Evolutionary conservation across 2,888 invertebrate species (phyloP).

Genomic region (Macaria liturata): DNA sequence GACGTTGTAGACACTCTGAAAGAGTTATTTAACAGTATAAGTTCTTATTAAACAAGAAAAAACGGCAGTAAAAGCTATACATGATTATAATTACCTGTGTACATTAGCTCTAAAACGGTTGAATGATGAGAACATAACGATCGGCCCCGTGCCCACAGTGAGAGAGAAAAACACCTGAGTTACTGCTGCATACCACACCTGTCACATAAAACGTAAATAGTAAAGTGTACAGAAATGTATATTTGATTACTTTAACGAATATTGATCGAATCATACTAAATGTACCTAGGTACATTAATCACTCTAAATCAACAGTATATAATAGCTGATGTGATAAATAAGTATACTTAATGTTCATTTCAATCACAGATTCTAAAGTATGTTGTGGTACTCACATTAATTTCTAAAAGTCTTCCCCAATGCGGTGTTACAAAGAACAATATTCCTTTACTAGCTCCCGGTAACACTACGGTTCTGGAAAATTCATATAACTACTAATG

Average conservation of each 20-base stretch:
- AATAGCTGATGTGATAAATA: too few species aligned
- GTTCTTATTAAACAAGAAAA: too few species aligned
- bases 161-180: conserved; percentile 92
- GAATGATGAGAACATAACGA: conserved; percentile 91
- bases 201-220: background rate
- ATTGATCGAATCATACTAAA: too few species aligned
- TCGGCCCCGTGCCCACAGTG: conserved; percentile 88
- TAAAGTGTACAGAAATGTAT: too few species aligned
- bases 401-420: conserved; percentile 88
- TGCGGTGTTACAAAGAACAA: conserved; percentile 91
- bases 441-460: conserved; percentile 87
- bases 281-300: too few species aligned
- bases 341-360: too few species aligned
- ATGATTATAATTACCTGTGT: conserved; percentile 79
- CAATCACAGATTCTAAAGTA: too few species aligned
- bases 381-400: conserved; percentile 83
- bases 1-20: too few species aligned
- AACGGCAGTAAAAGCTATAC: too few species aligned
- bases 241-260: background rate
- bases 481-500: conserved; percentile 2
- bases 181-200: conserved; percentile 90
- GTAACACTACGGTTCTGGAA: conserved; percentile 82
- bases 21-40: too few species aligned
- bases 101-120: conserved; percentile 90
- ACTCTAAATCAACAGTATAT: too few species aligned